Percentiles rank a stretch among this genome's conserved stretches.
These are phyloP conservation scores for Antheraea pernyi DNA, from an alignment of 1,140 invertebrate genomes.

Conservation along the genomic window DNA sequence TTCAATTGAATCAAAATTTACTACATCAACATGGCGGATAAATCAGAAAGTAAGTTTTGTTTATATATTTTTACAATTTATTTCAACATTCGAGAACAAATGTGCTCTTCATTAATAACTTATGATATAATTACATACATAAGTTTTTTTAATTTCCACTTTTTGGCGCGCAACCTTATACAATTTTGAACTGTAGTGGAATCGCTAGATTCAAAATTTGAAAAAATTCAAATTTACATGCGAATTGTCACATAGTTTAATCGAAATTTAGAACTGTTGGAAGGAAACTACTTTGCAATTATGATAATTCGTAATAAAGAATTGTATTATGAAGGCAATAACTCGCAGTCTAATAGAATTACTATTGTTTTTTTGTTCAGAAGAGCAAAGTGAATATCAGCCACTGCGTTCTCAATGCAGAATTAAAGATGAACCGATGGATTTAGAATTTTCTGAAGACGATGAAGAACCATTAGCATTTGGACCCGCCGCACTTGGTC, in stretches of 20 bases:
- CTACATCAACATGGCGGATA: conserved; percentile 87
- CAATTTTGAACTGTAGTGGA: conserved; percentile 18
- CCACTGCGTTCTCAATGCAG: conserved; percentile 58
- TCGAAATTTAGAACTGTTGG: conserved; percentile 36
- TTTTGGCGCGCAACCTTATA: background rate
- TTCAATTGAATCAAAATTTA: conserved; percentile 70
- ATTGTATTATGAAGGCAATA: background rate
- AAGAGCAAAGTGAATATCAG: conserved; percentile 48
- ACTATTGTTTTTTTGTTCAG: conserved; percentile 50
- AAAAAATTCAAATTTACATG: conserved; percentile 76
- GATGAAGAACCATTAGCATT: conserved; percentile 84
- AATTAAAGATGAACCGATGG: conserved; percentile 82
- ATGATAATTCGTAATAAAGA: background rate
- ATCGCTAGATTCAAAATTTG: conserved; percentile 73
- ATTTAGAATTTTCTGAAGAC: conserved; percentile 82
- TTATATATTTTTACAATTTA: conserved; percentile 12
- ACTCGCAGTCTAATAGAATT: conserved; percentile 7
- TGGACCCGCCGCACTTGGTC: conserved; percentile 86
- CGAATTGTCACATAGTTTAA: conserved; percentile 54
- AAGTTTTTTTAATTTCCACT: background rate
- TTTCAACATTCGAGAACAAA: background rate
- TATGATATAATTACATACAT: background rate
- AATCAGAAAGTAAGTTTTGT: conserved; percentile 86
- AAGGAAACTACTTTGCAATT: conserved; percentile 15
- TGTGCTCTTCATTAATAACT: background rate